These are phyloP conservation scores for Chrysomela aeneicollis DNA, from an alignment of 2,888 invertebrate genomes.

Conservation along the genomic window DNA sequence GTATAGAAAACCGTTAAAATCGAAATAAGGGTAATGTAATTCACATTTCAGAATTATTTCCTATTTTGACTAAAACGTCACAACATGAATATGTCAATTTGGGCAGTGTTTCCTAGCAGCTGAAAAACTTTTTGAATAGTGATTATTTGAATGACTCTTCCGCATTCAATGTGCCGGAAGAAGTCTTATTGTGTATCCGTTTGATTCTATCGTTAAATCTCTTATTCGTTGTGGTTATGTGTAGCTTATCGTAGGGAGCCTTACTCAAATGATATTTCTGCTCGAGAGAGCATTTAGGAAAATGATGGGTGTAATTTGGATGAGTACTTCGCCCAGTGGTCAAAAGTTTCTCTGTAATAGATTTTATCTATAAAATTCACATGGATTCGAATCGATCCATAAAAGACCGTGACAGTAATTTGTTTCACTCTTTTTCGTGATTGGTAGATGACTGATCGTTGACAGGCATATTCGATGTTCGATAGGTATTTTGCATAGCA, in stretches of 20 bases:
- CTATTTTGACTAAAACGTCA: slow-evolving; percentile 54
- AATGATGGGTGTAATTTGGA: neutral
- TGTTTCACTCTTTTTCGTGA: no score
- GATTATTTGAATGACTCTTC: slow-evolving; percentile 40
- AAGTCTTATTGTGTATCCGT: slow-evolving; percentile 36
- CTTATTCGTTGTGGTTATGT: slow-evolving; percentile 31
- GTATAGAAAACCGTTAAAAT: slow-evolving; percentile 38
- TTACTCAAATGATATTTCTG: slow-evolving; percentile 6
- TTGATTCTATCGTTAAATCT: slow-evolving; percentile 43
- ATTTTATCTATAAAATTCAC: neutral
- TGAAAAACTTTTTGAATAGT: slow-evolving; percentile 32
- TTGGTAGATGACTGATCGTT: no score
- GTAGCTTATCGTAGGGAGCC: slow-evolving; percentile 1
- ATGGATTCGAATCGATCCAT: neutral
- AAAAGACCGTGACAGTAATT: no score
- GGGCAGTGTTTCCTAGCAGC: slow-evolving; percentile 35
- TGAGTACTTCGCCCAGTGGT: neutral
- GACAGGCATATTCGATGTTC: no score
- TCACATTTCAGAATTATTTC: slow-evolving; percentile 42
- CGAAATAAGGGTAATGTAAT: slow-evolving; percentile 36
- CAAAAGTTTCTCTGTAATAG: neutral
- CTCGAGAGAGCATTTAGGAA: neutral
- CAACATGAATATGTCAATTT: slow-evolving; percentile 50
- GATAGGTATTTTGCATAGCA: no score
- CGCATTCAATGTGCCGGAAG: slow-evolving; percentile 41